Evolutionary conservation across 2,888 invertebrate genomes (phyloP).

Genomic region (Pimpla rufipes): DNA sequence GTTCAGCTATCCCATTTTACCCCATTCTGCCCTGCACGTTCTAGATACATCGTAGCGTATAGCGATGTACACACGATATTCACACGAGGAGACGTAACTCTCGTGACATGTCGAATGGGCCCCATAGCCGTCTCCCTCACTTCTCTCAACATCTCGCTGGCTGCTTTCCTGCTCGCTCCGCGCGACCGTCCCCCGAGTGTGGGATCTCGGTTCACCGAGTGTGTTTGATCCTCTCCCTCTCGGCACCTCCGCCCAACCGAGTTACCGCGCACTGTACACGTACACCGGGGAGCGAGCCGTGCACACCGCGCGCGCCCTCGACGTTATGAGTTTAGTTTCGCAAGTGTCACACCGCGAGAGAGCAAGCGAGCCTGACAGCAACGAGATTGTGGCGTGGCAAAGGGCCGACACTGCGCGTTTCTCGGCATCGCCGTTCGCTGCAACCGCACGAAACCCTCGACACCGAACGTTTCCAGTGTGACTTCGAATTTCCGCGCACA

Average conservation of each 20-base stretch:
- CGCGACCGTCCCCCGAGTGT: constrained; percentile 15
- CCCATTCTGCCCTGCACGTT: too few species aligned
- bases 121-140: constrained; percentile 30
- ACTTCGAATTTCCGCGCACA: constrained; percentile 1
- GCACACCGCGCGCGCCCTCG: not conserved
- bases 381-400: constrained; percentile 63
- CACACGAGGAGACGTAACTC: constrained; percentile 58
- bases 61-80: not conserved
- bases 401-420: constrained; percentile 9
- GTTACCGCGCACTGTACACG: not conserved
- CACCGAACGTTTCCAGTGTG: too few species aligned
- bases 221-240: constrained; percentile 52
- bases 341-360: constrained; percentile 59
- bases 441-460: not conserved
- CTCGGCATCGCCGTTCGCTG: not conserved
- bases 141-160: constrained; percentile 32
- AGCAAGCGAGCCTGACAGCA: constrained; percentile 69
- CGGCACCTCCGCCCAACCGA: not conserved
- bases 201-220: constrained; percentile 34
- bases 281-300: not conserved
- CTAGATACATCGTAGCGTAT: too few species aligned
- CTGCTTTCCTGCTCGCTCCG: constrained; percentile 12
- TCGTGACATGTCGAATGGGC: constrained; percentile 59
- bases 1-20: too few species aligned
- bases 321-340: constrained; percentile 67